A percentile compares a stretch with the other conserved stretches of the same genome.
Conservation (phyloP, 2,888 invertebrate genomes). For the Eupithecia abbreviata region DNA sequence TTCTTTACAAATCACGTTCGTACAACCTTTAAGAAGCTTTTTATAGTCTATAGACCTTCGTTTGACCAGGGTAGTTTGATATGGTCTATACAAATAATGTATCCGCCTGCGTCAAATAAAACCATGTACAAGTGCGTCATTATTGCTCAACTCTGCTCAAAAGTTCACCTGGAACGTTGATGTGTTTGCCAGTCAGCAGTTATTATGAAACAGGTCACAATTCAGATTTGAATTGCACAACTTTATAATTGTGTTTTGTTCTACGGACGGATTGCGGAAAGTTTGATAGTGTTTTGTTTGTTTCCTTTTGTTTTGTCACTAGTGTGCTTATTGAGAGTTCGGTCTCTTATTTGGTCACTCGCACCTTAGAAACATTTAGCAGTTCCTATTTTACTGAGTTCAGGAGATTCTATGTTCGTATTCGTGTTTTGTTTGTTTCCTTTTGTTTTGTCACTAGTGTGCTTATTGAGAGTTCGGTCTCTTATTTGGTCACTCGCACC, state of each 20-base stretch:
- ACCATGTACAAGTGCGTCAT: constrained; percentile 43
- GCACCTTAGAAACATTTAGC: too few relatives aligned
- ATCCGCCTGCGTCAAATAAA: not conserved
- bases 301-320: not conserved
- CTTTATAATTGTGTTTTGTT: constrained; percentile 31
- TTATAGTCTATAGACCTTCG: too few relatives aligned
- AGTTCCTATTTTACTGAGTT: too few relatives aligned
- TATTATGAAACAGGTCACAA: constrained; percentile 36
- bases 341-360: not conserved
- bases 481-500: too few relatives aligned
- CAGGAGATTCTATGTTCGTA: too few relatives aligned
- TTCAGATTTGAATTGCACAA: constrained; percentile 31
- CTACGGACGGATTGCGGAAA: constrained; percentile 11
- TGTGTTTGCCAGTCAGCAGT: constrained; percentile 44
- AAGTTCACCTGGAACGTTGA: constrained; percentile 47
- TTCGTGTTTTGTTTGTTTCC: not conserved
- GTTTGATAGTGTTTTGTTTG: constrained; percentile 18
- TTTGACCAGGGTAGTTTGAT: too few relatives aligned
- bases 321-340: not conserved
- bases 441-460: not conserved
- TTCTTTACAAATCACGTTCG: not conserved
- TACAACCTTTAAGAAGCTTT: not conserved
- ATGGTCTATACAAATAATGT: not conserved
- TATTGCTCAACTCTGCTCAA: constrained; percentile 51
- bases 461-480: not conserved